These are phyloP conservation scores for Platynereis dumerilii DNA, from an alignment of 2,888 invertebrate species.

Conservation along the genomic window DNA sequence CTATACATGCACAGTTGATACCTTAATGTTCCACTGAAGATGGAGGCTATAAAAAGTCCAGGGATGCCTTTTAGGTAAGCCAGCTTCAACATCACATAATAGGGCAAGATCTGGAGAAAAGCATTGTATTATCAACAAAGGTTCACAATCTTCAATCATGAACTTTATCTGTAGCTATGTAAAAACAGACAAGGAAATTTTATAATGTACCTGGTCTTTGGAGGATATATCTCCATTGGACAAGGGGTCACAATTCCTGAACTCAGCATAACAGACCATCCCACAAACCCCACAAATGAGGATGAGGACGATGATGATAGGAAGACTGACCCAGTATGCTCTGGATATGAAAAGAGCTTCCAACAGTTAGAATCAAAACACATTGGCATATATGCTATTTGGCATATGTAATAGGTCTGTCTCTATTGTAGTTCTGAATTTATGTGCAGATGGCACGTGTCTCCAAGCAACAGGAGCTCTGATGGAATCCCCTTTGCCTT, in stretches of 20 bases:
- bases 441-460: no score
- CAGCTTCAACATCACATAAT: conserved; percentile 83
- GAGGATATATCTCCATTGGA: conserved; percentile 17
- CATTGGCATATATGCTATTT: no score
- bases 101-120: conserved; percentile 55
- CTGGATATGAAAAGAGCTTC: conserved; percentile 64
- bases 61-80: conserved; percentile 77
- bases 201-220: conserved; percentile 4
- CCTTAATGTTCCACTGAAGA: conserved; percentile 95
- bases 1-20: conserved; percentile 62
- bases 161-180: no score
- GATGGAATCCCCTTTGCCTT: no score
- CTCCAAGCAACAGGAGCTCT: no score
- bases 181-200: no score
- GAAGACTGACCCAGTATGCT: conserved; percentile 77
- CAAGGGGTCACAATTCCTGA: conserved; percentile 82
- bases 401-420: no score
- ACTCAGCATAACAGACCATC: conserved; percentile 81
- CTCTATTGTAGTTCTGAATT: no score
- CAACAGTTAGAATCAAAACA: no score
- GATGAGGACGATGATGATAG: conserved; percentile 79
- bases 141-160: no score
- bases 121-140: no score
- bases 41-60: conserved; percentile 93
- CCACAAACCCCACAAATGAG: conserved; percentile 88